Percentiles rank a stretch among this genome's conserved stretches.
phyloP scores from a whole-genome alignment of 2,797 vertebrate species.

The Leontopithecus rosalia region DNA sequence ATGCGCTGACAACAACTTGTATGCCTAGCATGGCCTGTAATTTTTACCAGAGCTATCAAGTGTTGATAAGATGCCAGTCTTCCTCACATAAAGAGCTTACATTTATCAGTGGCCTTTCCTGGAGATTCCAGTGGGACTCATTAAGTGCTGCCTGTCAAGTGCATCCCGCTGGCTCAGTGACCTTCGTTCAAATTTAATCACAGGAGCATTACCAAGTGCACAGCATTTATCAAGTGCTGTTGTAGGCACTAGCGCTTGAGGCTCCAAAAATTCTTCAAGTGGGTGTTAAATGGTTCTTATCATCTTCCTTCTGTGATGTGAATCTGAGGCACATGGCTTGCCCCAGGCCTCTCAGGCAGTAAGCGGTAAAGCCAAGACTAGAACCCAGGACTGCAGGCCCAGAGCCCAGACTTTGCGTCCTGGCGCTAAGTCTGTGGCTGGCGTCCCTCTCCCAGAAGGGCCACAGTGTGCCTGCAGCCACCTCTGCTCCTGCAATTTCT shows the following conservation, averaged over 20 bases:
- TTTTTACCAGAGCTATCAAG: neutral
- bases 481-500: neutral
- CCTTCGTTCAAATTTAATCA: neutral
- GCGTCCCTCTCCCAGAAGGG: neutral
- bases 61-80: neutral
- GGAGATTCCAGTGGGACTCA: neutral
- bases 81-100: neutral
- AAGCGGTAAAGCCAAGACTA: neutral
- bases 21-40: neutral
- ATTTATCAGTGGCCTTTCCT: neutral
- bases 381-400: neutral
- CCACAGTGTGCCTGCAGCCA: rapidly evolving
- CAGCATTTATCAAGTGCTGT: neutral
- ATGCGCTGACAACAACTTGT: neutral
- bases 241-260: neutral
- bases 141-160: neutral
- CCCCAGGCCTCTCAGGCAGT: neutral
- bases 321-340: neutral
- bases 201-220: neutral
- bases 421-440: rapidly evolving
- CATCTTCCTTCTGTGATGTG: too few relatives aligned
- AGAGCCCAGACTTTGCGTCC: neutral
- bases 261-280: neutral
- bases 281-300: neutral
- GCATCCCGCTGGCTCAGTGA: neutral